Conservation (phyloP, 2,113 vertebrate species). For the Pogonocichla stellata region DNA sequence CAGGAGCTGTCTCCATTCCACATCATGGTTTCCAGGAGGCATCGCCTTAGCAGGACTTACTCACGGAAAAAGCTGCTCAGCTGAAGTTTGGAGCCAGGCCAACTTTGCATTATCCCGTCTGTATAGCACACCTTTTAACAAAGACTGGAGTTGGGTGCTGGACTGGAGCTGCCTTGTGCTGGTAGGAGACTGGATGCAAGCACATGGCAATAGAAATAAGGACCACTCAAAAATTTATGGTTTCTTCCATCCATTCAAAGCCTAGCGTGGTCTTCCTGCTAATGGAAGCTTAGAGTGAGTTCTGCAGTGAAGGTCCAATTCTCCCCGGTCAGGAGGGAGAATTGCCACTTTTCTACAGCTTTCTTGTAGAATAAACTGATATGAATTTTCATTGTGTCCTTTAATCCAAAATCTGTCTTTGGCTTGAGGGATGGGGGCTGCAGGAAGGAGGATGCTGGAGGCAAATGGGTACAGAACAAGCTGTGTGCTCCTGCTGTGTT, state of each 20-base stretch:
- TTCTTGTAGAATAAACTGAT: constrained; percentile 50
- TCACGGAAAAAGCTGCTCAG: constrained; percentile 87
- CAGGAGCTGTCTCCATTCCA: constrained; percentile 77
- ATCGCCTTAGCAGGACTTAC: constrained; percentile 71
- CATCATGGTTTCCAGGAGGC: constrained; percentile 25
- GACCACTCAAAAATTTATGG: not conserved
- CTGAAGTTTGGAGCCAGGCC: constrained; percentile 6
- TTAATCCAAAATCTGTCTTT: not conserved
- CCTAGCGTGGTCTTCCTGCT: not conserved
- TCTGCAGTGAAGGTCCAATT: not conserved
- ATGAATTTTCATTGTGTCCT: not conserved
- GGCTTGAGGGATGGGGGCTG: not conserved
- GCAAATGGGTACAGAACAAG: not conserved
- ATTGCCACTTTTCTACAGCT: not conserved
- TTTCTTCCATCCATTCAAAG: not conserved
- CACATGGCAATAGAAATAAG: not conserved
- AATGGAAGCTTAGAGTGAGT: not conserved
- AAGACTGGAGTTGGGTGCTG: not conserved
- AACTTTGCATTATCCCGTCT: not conserved
- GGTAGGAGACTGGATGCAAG: not conserved
- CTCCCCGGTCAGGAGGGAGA: not conserved
- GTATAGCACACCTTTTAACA: not conserved
- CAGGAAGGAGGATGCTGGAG: not conserved
- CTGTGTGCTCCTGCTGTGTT: not conserved
- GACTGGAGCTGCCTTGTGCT: not conserved